A percentile compares a stretch with the other conserved stretches of the same genome.
Evolutionary conservation across 1,140 invertebrate species (phyloP).

Genomic region (Ephestia elutella): DNA sequence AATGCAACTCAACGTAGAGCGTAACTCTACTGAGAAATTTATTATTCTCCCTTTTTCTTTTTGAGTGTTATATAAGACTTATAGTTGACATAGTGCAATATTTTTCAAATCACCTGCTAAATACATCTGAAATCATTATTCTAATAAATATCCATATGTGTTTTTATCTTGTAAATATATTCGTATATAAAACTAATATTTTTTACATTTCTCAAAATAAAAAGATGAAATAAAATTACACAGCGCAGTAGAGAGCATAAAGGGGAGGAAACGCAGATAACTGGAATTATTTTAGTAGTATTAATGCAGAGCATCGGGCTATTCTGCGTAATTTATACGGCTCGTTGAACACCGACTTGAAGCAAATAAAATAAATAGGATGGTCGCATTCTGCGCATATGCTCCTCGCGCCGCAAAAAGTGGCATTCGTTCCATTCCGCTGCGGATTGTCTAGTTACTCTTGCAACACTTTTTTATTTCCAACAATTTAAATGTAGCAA

Average conservation of each 20-base stretch:
- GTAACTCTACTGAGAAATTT: too few relatives aligned
- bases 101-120: too few relatives aligned
- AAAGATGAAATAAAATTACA: not conserved
- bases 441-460: constrained; percentile 27
- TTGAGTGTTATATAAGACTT: too few relatives aligned
- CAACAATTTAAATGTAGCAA: constrained; percentile 18
- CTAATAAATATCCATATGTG: too few relatives aligned
- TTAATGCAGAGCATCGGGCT: constrained; percentile 21
- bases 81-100: too few relatives aligned
- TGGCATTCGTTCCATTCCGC: constrained; percentile 24
- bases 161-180: too few relatives aligned
- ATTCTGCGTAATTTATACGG: constrained; percentile 35
- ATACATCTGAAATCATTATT: too few relatives aligned
- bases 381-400: constrained; percentile 27
- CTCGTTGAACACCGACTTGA: constrained; percentile 29
- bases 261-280: not conserved
- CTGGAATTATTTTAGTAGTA: constrained; percentile 16
- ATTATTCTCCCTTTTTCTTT: too few relatives aligned
- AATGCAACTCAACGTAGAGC: too few relatives aligned
- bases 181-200: too few relatives aligned
- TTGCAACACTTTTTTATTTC: constrained; percentile 21
- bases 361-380: constrained; percentile 27
- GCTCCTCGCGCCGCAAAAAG: constrained; percentile 26
- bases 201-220: not conserved
- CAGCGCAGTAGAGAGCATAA: not conserved